phyloP scores from a whole-genome alignment of 2,797 vertebrate genomes.

The Rhinophrynus dorsalis region DNA sequence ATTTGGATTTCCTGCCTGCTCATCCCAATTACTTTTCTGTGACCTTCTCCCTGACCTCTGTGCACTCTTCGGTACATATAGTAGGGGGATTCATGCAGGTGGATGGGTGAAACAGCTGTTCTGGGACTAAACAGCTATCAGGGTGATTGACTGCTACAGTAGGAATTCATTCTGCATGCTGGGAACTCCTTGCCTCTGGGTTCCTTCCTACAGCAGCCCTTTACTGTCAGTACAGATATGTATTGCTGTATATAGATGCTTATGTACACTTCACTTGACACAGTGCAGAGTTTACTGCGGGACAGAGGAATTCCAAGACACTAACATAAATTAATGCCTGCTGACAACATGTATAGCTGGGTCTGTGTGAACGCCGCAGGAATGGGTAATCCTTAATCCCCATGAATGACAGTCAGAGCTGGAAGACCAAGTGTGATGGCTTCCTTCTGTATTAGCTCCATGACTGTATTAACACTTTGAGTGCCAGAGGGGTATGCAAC shows the following conservation, averaged over 20 bases:
- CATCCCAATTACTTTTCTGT: no score
- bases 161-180: slow-evolving; percentile 5
- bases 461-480: no score
- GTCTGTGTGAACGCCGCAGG: no score
- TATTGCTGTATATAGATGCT: not conserved
- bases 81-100: no score
- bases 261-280: not conserved
- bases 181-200: slow-evolving; percentile 21
- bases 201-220: not conserved
- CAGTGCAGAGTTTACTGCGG: not conserved
- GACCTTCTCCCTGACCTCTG: no score
- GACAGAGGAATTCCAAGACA: not conserved
- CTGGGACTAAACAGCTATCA: not conserved
- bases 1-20: no score
- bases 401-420: not conserved
- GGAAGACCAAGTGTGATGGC: not conserved
- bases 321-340: not conserved
- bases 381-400: not conserved
- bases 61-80: no score
- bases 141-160: slow-evolving; percentile 8
- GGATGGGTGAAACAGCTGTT: slow-evolving; percentile 4
- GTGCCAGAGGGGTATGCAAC: no score
- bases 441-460: no score
- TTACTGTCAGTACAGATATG: slow-evolving; percentile 16
- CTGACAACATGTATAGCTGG: not conserved